phyloP scores from a whole-genome alignment of 1,140 invertebrate species.

The Caerostris darwini region DNA sequence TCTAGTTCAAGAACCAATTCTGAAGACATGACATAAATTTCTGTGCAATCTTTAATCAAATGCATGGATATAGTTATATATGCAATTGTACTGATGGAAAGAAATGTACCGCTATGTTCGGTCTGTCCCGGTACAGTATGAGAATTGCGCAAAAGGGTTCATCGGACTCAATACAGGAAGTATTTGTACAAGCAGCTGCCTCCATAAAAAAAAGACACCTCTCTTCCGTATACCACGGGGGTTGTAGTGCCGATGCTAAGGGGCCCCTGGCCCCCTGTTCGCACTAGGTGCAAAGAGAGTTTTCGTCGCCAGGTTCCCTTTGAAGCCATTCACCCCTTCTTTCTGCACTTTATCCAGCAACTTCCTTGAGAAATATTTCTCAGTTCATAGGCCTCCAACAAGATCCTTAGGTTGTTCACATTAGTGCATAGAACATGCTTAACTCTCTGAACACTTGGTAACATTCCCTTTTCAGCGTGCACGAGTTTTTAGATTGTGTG shows the following conservation, averaged over 20 bases:
- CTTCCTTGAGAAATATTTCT: conserved; percentile 19
- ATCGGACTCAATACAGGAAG: conserved; percentile 57
- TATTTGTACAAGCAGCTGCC: conserved; percentile 43
- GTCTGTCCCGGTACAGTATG: background rate
- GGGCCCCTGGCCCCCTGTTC: background rate
- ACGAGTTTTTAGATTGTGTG: background rate
- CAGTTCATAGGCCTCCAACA: conserved; percentile 2
- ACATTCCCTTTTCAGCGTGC: background rate
- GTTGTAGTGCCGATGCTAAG: background rate
- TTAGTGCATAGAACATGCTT: background rate
- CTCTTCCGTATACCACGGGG: conserved; percentile 41
- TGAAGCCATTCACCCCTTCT: conserved; percentile 5
- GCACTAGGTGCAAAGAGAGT: conserved; percentile 39
- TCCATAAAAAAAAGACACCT: conserved; percentile 9
- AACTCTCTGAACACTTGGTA: background rate
- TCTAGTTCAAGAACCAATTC: too few relatives aligned
- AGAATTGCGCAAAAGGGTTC: conserved; percentile 32
- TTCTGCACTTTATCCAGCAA: background rate
- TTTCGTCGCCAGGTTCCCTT: conserved; percentile 34
- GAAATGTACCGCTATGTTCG: background rate
- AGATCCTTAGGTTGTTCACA: conserved; percentile 5
- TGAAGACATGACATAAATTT: too few relatives aligned
- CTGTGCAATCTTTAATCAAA: too few relatives aligned
- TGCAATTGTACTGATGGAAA: background rate
- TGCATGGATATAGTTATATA: background rate